A percentile compares a stretch with the other conserved stretches of the same genome.
These are phyloP conservation scores for Poicephalus meyeri DNA, from an alignment of 2,113 vertebrate genomes.

Conservation along the genomic window DNA sequence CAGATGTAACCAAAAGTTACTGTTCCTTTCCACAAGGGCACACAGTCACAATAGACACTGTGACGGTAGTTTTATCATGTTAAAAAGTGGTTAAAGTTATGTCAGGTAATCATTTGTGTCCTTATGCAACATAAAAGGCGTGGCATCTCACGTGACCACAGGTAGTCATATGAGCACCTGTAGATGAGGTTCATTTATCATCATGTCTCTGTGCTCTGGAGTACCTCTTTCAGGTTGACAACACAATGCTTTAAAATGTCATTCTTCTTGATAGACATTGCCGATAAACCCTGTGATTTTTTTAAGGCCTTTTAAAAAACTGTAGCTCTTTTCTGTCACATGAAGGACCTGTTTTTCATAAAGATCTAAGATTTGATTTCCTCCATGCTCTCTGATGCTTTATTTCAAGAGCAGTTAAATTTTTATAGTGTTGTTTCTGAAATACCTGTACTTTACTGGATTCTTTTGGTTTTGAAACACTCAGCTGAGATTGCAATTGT, in stretches of 20 bases:
- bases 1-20: not conserved
- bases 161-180: not conserved
- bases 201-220: not conserved
- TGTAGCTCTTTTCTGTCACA: not conserved
- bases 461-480: not conserved
- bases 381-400: not conserved
- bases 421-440: not conserved
- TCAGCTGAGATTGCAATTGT: not conserved
- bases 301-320: not conserved
- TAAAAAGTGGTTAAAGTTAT: not conserved
- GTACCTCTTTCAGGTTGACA: not conserved
- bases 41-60: not conserved
- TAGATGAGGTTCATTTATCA: not conserved
- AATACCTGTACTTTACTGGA: not conserved
- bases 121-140: not conserved
- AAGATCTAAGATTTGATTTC: not conserved
- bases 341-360: not conserved
- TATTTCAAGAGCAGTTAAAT: not conserved
- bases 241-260: not conserved
- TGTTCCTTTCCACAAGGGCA: not conserved
- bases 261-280: not conserved
- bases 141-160: too few relatives aligned
- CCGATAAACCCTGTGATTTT: not conserved
- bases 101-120: not conserved
- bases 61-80: not conserved